Percentiles rank a stretch among this genome's conserved stretches.
These are phyloP conservation scores for Taurulus bubalis DNA, from an alignment of 2,113 vertebrate species.

Conservation along the genomic window DNA sequence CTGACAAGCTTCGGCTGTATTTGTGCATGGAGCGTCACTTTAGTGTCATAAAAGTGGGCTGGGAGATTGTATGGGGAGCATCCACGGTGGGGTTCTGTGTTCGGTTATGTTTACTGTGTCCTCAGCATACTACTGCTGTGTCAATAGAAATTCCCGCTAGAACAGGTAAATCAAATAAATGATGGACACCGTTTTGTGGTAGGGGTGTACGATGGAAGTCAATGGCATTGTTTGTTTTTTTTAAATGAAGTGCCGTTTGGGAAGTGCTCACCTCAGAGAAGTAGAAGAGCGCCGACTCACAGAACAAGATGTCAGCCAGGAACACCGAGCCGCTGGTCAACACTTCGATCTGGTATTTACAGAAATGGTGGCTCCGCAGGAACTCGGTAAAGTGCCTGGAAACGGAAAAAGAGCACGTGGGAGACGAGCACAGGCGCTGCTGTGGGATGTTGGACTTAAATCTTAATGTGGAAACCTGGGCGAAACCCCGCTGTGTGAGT, in stretches of 20 bases:
- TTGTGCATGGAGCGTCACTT: conserved; percentile 2
- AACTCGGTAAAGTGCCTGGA: conserved; percentile 98
- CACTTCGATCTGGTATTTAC: conserved; percentile 99
- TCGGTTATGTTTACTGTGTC: neutral
- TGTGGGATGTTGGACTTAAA: conserved; percentile 13
- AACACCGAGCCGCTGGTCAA: conserved; percentile 98
- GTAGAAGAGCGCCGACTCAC: conserved; percentile 98
- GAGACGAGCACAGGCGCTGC: conserved; percentile 17
- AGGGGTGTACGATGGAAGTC: neutral
- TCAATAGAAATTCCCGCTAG: neutral
- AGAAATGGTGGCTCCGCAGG: conserved; percentile 97
- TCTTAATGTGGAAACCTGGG: conserved; percentile 1
- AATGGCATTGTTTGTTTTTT: too few relatives aligned
- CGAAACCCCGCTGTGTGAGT: neutral
- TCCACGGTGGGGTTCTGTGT: neutral
- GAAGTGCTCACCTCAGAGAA: conserved; percentile 94
- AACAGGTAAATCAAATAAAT: neutral
- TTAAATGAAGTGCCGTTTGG: neutral
- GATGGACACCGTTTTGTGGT: neutral
- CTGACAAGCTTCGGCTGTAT: neutral
- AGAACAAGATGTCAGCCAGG: conserved; percentile 98
- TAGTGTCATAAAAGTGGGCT: neutral
- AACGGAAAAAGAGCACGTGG: conserved; percentile 33
- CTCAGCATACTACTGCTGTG: conserved; percentile 1
- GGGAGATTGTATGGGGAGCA: neutral